Evolutionary conservation across 2,113 vertebrate species (phyloP).

Genomic region (Rhadina sibilatrix): DNA sequence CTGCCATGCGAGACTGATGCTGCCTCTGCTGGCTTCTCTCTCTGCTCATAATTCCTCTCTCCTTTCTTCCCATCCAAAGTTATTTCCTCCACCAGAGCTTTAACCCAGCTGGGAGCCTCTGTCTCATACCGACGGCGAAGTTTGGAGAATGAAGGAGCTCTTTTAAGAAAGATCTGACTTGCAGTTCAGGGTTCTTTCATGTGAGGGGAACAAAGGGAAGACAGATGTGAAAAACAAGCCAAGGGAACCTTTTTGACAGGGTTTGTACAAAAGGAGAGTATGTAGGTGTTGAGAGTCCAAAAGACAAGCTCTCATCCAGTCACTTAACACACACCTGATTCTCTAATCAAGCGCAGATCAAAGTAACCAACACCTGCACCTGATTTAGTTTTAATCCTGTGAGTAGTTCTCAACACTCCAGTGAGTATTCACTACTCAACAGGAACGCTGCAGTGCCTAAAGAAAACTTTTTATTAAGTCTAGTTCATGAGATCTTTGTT

Average conservation of each 20-base stretch:
- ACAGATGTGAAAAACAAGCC: not conserved
- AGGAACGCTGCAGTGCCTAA: not conserved
- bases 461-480: not conserved
- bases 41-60: not conserved
- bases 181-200: not conserved
- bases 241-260: not conserved
- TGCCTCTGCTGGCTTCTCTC: not conserved
- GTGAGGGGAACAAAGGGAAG: not conserved
- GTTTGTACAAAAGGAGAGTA: not conserved
- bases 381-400: not conserved
- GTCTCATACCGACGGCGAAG: fast-evolving
- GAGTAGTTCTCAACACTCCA: not conserved
- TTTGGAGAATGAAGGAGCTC: not conserved
- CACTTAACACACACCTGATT: not conserved
- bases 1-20: not conserved
- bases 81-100: not conserved
- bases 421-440: not conserved
- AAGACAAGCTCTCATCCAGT: not conserved
- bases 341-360: not conserved
- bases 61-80: not conserved
- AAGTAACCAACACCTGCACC: not conserved
- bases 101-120: not conserved
- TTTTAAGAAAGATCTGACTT: not conserved
- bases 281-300: not conserved
- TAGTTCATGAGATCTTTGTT: not conserved